These are phyloP conservation scores for Euclidia mi DNA, from an alignment of 2,888 invertebrate species.

Conservation along the genomic window DNA sequence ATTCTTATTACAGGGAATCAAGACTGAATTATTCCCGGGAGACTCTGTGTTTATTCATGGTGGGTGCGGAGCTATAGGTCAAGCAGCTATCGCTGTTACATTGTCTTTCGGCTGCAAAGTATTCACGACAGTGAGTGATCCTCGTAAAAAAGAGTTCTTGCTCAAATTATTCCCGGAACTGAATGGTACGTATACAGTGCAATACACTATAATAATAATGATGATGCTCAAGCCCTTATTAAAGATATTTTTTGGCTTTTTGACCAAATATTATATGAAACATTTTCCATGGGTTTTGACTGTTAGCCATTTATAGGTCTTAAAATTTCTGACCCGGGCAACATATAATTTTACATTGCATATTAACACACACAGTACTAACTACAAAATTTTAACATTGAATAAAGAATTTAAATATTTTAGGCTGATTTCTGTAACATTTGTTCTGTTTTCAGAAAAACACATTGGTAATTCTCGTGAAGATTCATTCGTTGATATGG, in stretches of 20 bases:
- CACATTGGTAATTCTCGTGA: constrained; percentile 75
- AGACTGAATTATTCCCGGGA: constrained; percentile 33
- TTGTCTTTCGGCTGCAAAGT: constrained; percentile 69
- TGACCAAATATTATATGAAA: too few relatives aligned
- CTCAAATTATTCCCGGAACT: constrained; percentile 70
- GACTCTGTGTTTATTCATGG: constrained; percentile 56
- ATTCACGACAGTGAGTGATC: constrained; percentile 75
- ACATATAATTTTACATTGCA: too few relatives aligned
- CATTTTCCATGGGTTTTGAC: too few relatives aligned
- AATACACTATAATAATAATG: too few relatives aligned
- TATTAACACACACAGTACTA: too few relatives aligned
- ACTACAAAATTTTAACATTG: not conserved
- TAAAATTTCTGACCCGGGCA: too few relatives aligned
- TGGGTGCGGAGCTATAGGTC: constrained; percentile 74
- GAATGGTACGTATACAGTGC: constrained; percentile 55
- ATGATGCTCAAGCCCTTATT: too few relatives aligned
- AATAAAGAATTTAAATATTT: not conserved
- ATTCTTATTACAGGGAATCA: constrained; percentile 48
- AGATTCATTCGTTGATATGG: constrained; percentile 66
- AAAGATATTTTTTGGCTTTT: too few relatives aligned
- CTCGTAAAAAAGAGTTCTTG: constrained; percentile 73
- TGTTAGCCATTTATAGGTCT: too few relatives aligned
- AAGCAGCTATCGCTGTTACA: constrained; percentile 73
- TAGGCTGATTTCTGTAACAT: not conserved
- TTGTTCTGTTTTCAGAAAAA: constrained; percentile 61